Conservation (phyloP, 2,113 vertebrate genomes). For the Micronycteris hirsuta region DNA sequence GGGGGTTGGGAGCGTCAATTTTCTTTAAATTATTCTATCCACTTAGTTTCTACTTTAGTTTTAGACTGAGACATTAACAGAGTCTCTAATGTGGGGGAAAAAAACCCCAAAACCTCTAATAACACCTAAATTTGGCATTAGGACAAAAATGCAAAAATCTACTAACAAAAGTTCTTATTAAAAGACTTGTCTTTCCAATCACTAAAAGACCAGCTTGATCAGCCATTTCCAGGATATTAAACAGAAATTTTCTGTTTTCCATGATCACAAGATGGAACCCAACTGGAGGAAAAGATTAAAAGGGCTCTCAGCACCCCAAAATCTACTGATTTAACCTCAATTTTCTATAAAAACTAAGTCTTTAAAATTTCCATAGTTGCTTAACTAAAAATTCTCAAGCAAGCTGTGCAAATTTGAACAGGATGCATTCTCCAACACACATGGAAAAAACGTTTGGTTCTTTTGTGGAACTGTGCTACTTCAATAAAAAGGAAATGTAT, state of each 20-base stretch:
- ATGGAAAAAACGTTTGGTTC: neutral
- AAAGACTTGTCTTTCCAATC: constrained; percentile 27
- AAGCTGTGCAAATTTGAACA: constrained; percentile 10
- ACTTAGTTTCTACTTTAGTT: constrained; percentile 42
- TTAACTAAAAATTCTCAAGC: constrained; percentile 26
- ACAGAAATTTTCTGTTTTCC: neutral
- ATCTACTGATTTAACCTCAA: neutral
- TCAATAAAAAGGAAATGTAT: neutral
- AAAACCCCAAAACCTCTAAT: neutral
- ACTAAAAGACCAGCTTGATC: neutral
- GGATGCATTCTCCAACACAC: neutral
- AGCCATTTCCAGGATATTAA: constrained; percentile 12
- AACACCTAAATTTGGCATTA: constrained; percentile 43
- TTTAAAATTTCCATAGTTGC: neutral
- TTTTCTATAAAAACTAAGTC: constrained; percentile 4
- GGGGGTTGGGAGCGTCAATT: neutral
- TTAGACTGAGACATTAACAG: constrained; percentile 37
- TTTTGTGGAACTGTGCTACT: neutral
- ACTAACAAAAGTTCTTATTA: constrained; percentile 20
- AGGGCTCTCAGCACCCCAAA: neutral
- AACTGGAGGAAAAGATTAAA: neutral
- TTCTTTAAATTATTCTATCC: constrained; percentile 23
- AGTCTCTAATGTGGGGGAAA: constrained; percentile 27
- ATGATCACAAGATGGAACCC: neutral
- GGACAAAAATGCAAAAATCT: constrained; percentile 32